phyloP scores from a whole-genome alignment of 2,888 invertebrate species.

The Apotomis turbidana region DNA sequence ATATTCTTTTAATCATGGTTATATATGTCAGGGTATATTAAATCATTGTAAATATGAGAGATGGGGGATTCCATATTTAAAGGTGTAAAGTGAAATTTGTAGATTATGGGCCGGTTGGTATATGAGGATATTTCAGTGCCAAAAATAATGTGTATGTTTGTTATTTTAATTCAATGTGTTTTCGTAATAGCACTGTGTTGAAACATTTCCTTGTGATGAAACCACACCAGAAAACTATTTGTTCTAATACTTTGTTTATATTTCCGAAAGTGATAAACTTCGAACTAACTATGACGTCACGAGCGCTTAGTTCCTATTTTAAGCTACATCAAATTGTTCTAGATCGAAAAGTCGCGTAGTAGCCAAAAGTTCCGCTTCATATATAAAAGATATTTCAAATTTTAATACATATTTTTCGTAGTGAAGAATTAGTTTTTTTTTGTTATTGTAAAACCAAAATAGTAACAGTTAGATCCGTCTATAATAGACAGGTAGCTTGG shows the following conservation, averaged over 20 bases:
- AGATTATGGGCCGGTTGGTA: constrained; percentile 18
- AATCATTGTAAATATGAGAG: constrained; percentile 34
- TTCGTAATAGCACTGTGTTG: constrained; percentile 16
- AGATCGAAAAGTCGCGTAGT: too few species aligned
- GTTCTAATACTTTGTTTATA: too few species aligned
- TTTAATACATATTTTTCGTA: too few species aligned
- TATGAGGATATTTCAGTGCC: constrained; percentile 37
- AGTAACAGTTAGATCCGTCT: too few species aligned
- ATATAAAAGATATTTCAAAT: too few species aligned
- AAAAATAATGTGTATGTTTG: constrained; percentile 33
- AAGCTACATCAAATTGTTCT: too few species aligned
- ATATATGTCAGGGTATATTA: constrained; percentile 60
- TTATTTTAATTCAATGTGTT: constrained; percentile 17
- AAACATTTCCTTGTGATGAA: constrained; percentile 14
- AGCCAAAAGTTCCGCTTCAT: too few species aligned
- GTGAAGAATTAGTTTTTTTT: too few species aligned
- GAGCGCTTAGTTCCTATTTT: too few species aligned
- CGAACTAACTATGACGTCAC: too few species aligned
- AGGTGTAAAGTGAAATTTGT: constrained; percentile 24
- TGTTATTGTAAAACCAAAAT: too few species aligned
- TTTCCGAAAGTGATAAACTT: too few species aligned
- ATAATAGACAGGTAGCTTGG: background rate
- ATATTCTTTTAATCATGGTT: constrained; percentile 58
- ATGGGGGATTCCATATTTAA: constrained; percentile 30
- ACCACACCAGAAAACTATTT: constrained; percentile 10